These are phyloP conservation scores for Gopherus evgoodei DNA, from an alignment of 2,113 vertebrate genomes.

Conservation along the genomic window DNA sequence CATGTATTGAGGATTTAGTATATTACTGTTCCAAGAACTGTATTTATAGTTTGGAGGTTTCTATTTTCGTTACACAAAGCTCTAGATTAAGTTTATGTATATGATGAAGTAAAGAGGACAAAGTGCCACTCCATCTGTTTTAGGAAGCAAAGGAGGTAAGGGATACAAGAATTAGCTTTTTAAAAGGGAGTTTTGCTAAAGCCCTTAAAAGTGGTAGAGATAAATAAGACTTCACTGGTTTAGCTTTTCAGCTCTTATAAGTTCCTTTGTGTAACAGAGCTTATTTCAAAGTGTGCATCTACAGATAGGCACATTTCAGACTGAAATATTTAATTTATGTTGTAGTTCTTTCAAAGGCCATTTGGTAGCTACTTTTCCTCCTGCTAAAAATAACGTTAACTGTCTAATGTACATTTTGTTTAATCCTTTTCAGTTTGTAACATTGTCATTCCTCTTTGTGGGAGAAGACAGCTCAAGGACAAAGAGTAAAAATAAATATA, in stretches of 20 bases:
- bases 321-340: accelerated
- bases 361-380: neutral
- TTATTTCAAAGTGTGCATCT: neutral
- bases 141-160: constrained; percentile 25
- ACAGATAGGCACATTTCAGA: neutral
- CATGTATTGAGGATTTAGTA: neutral
- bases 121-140: constrained; percentile 31
- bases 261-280: neutral
- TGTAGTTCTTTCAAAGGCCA: neutral
- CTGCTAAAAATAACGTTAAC: accelerated
- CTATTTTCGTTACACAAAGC: neutral
- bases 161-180: constrained; percentile 29
- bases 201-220: constrained; percentile 3
- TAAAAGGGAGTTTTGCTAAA: constrained; percentile 1
- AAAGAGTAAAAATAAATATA: neutral
- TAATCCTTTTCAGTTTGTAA: neutral
- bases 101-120: neutral
- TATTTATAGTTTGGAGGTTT: neutral
- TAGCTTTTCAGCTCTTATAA: neutral
- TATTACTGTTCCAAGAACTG: neutral
- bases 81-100: neutral
- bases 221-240: constrained; percentile 17
- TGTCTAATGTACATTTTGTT: neutral
- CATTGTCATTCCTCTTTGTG: neutral
- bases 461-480: neutral